These are phyloP conservation scores for Brachionus calyciflorus DNA, from an alignment of 1,140 invertebrate species.

Conservation along the genomic window DNA sequence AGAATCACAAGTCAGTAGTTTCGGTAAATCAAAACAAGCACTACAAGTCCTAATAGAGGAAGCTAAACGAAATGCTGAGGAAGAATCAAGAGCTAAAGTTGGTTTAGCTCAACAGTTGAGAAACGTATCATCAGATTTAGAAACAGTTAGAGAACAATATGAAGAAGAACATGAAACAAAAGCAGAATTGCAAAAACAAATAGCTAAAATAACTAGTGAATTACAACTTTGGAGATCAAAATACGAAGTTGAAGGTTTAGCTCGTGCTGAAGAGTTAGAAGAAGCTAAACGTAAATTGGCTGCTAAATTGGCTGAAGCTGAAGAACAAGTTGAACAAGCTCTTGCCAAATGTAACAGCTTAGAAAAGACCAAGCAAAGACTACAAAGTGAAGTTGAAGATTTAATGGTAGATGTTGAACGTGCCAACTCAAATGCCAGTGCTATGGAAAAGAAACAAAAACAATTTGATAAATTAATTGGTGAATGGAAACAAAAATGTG, in stretches of 20 bases:
- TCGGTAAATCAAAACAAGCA: constrained; percentile 20
- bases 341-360: constrained; percentile 91
- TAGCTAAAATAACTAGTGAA: constrained; percentile 95
- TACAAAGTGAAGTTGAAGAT: constrained; percentile 95
- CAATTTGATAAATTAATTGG: constrained; percentile 98
- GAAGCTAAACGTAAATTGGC: constrained; percentile 96
- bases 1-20: constrained; percentile 35
- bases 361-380: constrained; percentile 93
- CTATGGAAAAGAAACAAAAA: constrained; percentile 99
- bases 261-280: constrained; percentile 92
- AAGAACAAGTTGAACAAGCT: constrained; percentile 74
- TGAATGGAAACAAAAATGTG: constrained; percentile 99
- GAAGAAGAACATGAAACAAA: constrained; percentile 82
- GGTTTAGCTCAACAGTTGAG: constrained; percentile 57
- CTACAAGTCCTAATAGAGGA: constrained; percentile 48
- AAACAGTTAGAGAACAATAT: constrained; percentile 87
- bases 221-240: constrained; percentile 60
- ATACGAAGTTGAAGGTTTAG: constrained; percentile 64
- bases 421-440: constrained; percentile 71
- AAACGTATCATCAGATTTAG: constrained; percentile 94
- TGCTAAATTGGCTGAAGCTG: constrained; percentile 89
- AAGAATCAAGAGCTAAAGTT: constrained; percentile 52
- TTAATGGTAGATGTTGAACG: constrained; percentile 95
- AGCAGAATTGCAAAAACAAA: constrained; percentile 76
- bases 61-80: constrained; percentile 54